Evolutionary conservation across 2,888 invertebrate species (phyloP).

Genomic region (Melanophora roralis): DNA sequence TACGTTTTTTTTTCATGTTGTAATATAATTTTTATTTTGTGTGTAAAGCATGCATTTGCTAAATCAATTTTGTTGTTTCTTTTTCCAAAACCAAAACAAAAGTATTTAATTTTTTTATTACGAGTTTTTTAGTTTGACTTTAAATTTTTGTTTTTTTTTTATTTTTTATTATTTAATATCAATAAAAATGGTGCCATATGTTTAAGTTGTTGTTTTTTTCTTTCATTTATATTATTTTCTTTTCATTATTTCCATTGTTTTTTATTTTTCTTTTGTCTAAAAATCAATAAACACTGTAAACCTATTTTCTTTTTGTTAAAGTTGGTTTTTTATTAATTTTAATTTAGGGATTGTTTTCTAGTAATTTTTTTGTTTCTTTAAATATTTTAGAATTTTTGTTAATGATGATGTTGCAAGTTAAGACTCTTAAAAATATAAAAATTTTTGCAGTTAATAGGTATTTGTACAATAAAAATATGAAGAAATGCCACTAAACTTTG

Average conservation of each 20-base stretch:
- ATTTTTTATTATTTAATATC: conserved; percentile 45
- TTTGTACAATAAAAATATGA: no score
- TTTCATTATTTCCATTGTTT: conserved; percentile 22
- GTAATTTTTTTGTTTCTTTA: conserved; percentile 8
- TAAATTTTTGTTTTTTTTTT: conserved; percentile 28
- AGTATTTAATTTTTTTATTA: conserved; percentile 7
- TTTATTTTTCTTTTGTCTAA: conserved; percentile 30
- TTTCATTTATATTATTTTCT: conserved; percentile 33
- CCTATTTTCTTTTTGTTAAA: conserved; percentile 9
- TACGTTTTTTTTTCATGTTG: conserved; percentile 45
- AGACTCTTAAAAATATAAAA: conserved; percentile 5
- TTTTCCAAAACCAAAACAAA: conserved; percentile 39
- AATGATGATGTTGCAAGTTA: neutral
- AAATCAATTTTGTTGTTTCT: conserved; percentile 34
- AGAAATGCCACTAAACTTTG: no score
- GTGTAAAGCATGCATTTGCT: conserved; percentile 56
- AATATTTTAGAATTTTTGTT: neutral
- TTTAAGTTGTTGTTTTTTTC: conserved; percentile 40
- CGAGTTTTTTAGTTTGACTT: conserved; percentile 41
- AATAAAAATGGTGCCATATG: conserved; percentile 60
- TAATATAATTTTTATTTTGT: conserved; percentile 31
- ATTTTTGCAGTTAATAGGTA: no score
- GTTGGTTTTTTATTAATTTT: neutral
- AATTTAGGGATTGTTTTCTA: neutral
- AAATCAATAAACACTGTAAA: conserved; percentile 57